phyloP scores from a whole-genome alignment of 2,113 vertebrate genomes.

The Oostethus manadensis region DNA sequence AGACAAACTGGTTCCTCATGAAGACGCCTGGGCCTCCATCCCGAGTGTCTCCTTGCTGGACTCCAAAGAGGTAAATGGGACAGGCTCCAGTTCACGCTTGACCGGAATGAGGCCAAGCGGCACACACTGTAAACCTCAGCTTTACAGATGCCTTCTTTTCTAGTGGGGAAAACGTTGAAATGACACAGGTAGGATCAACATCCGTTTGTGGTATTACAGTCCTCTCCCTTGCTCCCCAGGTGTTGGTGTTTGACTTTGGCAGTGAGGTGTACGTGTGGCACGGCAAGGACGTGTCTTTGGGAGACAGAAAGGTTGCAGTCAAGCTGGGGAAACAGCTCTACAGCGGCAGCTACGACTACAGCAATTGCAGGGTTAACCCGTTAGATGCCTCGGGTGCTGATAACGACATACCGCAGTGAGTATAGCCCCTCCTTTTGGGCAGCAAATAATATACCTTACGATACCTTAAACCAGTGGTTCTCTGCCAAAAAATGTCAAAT shows the following conservation, averaged over 20 bases:
- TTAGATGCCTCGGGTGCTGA: slow-evolving; percentile 63
- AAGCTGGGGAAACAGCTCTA: slow-evolving; percentile 76
- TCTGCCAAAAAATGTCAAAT: no score
- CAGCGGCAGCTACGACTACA: slow-evolving; percentile 72
- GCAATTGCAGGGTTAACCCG: slow-evolving; percentile 71
- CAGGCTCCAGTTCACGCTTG: no score
- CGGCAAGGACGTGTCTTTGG: slow-evolving; percentile 74
- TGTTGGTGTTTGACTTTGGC: slow-evolving; percentile 78
- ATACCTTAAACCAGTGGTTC: no score
- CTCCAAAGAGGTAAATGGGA: slow-evolving; percentile 70
- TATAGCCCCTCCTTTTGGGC: neutral
- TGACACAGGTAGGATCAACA: no score
- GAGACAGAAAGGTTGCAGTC: slow-evolving; percentile 73
- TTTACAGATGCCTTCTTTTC: neutral
- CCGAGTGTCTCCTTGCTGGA: slow-evolving; percentile 72
- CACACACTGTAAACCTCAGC: no score
- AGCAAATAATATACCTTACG: no score
- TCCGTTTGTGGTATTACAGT: neutral
- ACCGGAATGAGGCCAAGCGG: neutral
- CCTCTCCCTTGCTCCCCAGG: slow-evolving; percentile 41
- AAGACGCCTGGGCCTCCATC: slow-evolving; percentile 74
- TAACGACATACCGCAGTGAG: slow-evolving; percentile 65
- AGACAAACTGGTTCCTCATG: slow-evolving; percentile 73
- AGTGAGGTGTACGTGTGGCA: slow-evolving; percentile 77
- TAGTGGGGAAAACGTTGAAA: no score